Evolutionary conservation across 2,113 vertebrate genomes (phyloP).

Genomic region (Gopherus evgoodei): DNA sequence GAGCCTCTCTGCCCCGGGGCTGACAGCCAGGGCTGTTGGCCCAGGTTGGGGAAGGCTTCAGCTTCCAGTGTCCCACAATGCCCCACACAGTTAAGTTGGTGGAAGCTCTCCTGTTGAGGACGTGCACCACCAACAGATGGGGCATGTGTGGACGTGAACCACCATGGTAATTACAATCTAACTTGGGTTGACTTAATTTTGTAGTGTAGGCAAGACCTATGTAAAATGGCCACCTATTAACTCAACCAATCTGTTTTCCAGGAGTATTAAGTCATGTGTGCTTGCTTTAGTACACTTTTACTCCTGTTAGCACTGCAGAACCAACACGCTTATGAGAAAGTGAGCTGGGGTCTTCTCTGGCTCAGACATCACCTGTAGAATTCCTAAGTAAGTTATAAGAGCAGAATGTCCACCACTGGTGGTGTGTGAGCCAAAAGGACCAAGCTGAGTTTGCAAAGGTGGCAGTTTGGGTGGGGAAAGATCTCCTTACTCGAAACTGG

Average conservation of each 20-base stretch:
- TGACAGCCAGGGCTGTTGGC: too few relatives aligned
- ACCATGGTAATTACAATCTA: too few relatives aligned
- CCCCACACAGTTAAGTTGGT: too few relatives aligned
- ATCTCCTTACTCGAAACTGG: neutral
- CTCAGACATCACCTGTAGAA: neutral
- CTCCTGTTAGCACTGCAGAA: neutral
- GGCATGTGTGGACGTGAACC: too few relatives aligned
- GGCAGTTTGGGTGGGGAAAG: neutral
- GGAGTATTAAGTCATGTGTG: neutral
- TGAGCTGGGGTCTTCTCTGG: neutral
- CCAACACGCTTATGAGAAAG: neutral
- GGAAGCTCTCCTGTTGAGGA: too few relatives aligned
- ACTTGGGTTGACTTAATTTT: too few relatives aligned
- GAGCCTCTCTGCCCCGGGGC: too few relatives aligned
- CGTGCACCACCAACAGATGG: too few relatives aligned
- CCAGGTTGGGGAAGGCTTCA: too few relatives aligned
- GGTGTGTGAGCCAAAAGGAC: neutral
- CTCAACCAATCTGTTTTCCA: neutral
- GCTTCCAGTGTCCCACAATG: too few relatives aligned
- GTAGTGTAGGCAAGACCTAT: too few relatives aligned
- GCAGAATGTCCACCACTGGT: neutral
- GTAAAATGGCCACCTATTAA: neutral
- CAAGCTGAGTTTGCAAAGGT: neutral
- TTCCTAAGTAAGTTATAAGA: neutral
- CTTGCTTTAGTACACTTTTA: neutral